Conservation (phyloP, 2,888 invertebrate species). For the Callyntrura guangdongensis region DNA sequence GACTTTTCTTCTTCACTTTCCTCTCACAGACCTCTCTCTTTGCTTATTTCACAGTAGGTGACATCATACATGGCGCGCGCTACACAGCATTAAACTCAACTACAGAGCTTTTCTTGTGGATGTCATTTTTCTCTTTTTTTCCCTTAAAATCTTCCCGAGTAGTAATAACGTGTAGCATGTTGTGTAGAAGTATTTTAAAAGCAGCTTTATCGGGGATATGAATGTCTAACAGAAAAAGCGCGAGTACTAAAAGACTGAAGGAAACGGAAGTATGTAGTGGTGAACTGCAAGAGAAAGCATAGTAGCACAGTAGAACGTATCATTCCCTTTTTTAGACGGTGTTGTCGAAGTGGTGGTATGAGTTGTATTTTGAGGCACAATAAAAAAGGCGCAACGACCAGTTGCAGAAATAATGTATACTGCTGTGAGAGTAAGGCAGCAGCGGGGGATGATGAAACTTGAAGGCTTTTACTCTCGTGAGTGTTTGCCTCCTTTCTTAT, state of each 20-base stretch:
- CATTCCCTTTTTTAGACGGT: neutral
- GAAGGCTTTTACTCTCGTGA: neutral
- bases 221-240: neutral
- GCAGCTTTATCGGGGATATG: neutral
- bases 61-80: slow-evolving; percentile 11
- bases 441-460: slow-evolving; percentile 23
- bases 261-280: slow-evolving; percentile 67
- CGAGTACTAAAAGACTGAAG: slow-evolving; percentile 41
- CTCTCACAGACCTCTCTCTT: neutral
- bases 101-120: neutral
- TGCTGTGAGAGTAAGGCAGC: neutral
- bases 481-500: neutral
- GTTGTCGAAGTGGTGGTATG: neutral
- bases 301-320: slow-evolving; percentile 31
- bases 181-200: neutral
- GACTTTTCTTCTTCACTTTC: neutral
- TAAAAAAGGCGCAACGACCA: slow-evolving; percentile 44
- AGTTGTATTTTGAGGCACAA: neutral
- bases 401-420: slow-evolving; percentile 47
- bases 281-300: slow-evolving; percentile 10
- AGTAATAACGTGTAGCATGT: neutral
- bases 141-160: neutral
- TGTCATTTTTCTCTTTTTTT: slow-evolving; percentile 1
- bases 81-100: slow-evolving; percentile 17
- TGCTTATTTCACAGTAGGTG: slow-evolving; percentile 1